A percentile compares a stretch with the other conserved stretches of the same genome.
Evolutionary conservation across 2,113 vertebrate genomes (phyloP).

Genomic region (Haemorhous mexicanus): DNA sequence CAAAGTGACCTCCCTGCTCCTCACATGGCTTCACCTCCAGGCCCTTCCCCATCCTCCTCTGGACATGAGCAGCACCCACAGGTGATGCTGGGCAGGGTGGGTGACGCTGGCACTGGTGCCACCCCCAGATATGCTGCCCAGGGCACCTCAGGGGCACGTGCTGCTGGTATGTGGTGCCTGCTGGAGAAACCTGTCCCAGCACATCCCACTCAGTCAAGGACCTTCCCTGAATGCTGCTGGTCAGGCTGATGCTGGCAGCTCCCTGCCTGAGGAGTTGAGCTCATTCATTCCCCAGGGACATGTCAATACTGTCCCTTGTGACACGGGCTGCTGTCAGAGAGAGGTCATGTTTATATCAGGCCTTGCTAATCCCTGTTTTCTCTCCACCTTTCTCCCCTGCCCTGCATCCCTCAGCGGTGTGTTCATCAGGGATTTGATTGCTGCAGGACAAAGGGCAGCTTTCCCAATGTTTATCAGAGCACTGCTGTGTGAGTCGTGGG

Average conservation of each 20-base stretch:
- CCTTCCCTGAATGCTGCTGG: not conserved
- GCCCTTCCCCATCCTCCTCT: not conserved
- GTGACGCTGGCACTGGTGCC: not conserved
- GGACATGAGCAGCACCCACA: not conserved
- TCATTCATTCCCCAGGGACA: not conserved
- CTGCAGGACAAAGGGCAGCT: not conserved
- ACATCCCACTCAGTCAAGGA: not conserved
- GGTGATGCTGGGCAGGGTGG: not conserved
- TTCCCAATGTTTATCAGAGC: not conserved
- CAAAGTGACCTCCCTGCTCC: not conserved
- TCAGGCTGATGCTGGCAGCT: rapidly evolving
- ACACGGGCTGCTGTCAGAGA: not conserved
- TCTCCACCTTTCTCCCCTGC: not conserved
- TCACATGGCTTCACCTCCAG: not conserved
- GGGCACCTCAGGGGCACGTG: not conserved
- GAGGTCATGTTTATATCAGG: not conserved
- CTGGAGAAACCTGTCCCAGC: not conserved
- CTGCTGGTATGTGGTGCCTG: not conserved
- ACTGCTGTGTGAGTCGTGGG: not conserved
- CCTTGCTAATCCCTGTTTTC: not conserved
- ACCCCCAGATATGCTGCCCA: rapidly evolving
- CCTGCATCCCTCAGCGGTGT: not conserved
- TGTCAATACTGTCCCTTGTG: not conserved
- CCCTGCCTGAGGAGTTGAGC: not conserved
- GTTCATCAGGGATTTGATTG: not conserved